Evolutionary conservation across 1,140 invertebrate genomes (phyloP), one percentile per base, ranked within the genome.

Genomic region (Pissodes strobi): DNA sequence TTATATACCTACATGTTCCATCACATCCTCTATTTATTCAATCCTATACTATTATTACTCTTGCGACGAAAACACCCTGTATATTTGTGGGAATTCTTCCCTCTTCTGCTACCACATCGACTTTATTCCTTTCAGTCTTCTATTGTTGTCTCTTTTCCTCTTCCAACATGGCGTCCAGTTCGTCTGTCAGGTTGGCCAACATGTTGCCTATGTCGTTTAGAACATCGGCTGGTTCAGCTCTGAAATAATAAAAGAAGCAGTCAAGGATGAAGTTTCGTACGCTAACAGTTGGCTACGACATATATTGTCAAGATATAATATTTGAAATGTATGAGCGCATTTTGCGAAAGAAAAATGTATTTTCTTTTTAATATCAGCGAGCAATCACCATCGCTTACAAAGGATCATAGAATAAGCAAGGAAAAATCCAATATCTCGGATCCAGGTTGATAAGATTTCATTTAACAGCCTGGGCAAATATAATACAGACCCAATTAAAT

Each of bases 191-290:
- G 81, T 95, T 95, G 51, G 93, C 93, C 59, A 97, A 80, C 94
- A 97, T 98, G 78, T 94, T 94, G 9, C 94, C 95, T 71, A 98
- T 98, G 77, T 98, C 95, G 76, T 94, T 95, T 12, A 98, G 85
- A 9, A 97, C 94, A 80, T 97, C 93, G 2, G 87, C 93, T 5
- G 91, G 89, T 69, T 93, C 92, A 37, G 83, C 67, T 68, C 76
- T 73, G 60, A 9, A 27, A 27, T 5, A 27, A 27, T 27, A 27
- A 27, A 27, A 27, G 9, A 5, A 27, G n/a, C n/a, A n/a, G n/a
- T n/a, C n/a, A n/a, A n/a, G n/a, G n/a, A n/a, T n/a, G n/a, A n/a
- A n/a, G n/a, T n/a, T n/a, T n/a, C n/a, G n/a, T n/a, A n/a, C n/a
- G n/a, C n/a, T n/a, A n/a, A n/a, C n/a, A n/a, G n/a, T n/a, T n/a